These are phyloP conservation scores for Reinhardtius hippoglossoides DNA, from an alignment of 2,113 vertebrate species.

Conservation along the genomic window DNA sequence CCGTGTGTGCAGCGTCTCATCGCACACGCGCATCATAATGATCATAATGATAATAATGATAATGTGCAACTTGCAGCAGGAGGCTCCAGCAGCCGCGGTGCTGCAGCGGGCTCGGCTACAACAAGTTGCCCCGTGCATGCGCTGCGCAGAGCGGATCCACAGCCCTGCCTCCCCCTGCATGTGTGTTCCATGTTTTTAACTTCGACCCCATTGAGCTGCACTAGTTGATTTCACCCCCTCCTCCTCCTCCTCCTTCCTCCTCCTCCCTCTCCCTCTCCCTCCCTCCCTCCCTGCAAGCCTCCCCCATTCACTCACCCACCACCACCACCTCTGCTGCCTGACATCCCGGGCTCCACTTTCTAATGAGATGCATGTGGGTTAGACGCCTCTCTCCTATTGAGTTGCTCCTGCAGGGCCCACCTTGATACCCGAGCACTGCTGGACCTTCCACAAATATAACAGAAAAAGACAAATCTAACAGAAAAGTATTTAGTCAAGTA, in stretches of 20 bases:
- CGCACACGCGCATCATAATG: neutral
- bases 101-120: neutral
- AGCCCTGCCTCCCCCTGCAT: neutral
- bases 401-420: slow-evolving; percentile 86
- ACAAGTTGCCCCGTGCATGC: neutral
- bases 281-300: neutral
- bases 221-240: slow-evolving; percentile 67
- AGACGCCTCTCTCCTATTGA: slow-evolving; percentile 80
- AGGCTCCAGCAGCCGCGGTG: neutral
- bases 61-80: neutral
- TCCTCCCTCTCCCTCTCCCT: no score
- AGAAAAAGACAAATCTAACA: neutral
- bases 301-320: neutral
- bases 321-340: slow-evolving; percentile 80
- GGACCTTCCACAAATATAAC: slow-evolving; percentile 46
- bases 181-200: slow-evolving; percentile 31
- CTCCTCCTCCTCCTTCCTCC: slow-evolving; percentile 37
- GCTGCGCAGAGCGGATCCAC: slow-evolving; percentile 13
- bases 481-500: slow-evolving; percentile 89
- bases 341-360: slow-evolving; percentile 69
- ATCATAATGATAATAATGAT: neutral
- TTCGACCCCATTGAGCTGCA: slow-evolving; percentile 32
- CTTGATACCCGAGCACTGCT: slow-evolving; percentile 88
- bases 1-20: neutral
- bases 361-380: slow-evolving; percentile 99